Base-by-base conservation (phyloP, 1,140 invertebrate genomes). In the Drosophila repleta region DNA sequence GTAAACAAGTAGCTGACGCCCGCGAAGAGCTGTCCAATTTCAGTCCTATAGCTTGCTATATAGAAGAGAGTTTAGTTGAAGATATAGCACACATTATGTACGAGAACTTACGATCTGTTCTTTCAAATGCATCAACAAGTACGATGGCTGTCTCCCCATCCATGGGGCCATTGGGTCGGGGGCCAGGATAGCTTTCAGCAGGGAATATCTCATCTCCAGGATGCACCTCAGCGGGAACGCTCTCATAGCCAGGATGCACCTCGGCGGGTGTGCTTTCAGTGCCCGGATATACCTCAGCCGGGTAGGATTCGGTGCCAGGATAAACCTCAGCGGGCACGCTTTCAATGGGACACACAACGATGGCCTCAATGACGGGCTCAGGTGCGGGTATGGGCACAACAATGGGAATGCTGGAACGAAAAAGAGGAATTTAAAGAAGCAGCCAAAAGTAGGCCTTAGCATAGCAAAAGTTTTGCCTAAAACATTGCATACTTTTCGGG, bases 71-170 rank as follows among this genome's bases (percentile, higher is more conserved):
- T 17, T 15, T n/a, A 13, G 3, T 20, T 20, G 8, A 26, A 3
- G 3, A 3, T 13, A 11, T 43, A 1, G 18, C 10, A 6, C 0
- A 0, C 0, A n/a, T 17, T 10, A 5, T 0, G 8, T 17, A n/a
- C n/a, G n/a, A 5, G 3, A 2, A 65, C 68, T 74, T 92, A 70
- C 97, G 96, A 91, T 96, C 95, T 29, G 96, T 96, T 57, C 96
- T 96, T 41, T 95, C 96, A 83, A 97, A 96, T 4, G 97, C 97
- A 93, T 98, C 97, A 1, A 98, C 95, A 1, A 96, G 97, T 21
- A 87, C 76, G 7, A 96, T 95, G 15, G 96, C 95, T 35, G 96
- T 95, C 11, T 95, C 95, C 48, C 95, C 95, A 45, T 95, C 95
- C 35, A 96, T 94, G 17, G 94, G 94, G 46, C 97, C 97, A 46